Evolutionary conservation across 92 coral and sea anemone species (phyloP).

Genomic region (Muricea muricata): DNA sequence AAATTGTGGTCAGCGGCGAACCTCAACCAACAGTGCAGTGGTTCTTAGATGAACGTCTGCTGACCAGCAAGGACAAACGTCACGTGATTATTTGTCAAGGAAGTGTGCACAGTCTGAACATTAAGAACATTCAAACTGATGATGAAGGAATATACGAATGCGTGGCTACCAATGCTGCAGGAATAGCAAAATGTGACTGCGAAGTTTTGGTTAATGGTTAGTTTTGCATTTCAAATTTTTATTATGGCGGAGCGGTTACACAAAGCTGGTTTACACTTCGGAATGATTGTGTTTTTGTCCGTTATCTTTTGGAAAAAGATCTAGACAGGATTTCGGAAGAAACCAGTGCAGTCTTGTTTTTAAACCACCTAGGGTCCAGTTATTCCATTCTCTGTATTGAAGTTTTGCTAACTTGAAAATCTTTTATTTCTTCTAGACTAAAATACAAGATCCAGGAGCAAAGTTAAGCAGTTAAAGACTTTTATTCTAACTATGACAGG

Average conservation of each 20-base stretch:
- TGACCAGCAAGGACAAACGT: slow-evolving; percentile 61
- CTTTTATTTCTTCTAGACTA: slow-evolving; percentile 4
- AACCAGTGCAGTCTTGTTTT: too few species aligned
- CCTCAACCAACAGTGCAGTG: slow-evolving; percentile 88
- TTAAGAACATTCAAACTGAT: slow-evolving; percentile 63
- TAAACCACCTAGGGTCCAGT: too few species aligned
- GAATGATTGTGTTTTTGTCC: too few species aligned
- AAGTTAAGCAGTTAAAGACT: slow-evolving; percentile 10
- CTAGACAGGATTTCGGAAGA: too few species aligned
- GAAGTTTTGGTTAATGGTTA: slow-evolving; percentile 75
- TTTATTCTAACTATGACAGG: slow-evolving; percentile 16
- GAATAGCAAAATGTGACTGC: slow-evolving; percentile 78
- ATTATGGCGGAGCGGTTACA: not conserved
- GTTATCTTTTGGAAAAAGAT: too few species aligned
- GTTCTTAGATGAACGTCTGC: slow-evolving; percentile 80
- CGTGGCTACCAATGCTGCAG: slow-evolving; percentile 82
- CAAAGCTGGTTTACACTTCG: not conserved
- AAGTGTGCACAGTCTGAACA: slow-evolving; percentile 78
- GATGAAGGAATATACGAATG: slow-evolving; percentile 92
- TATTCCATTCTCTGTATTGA: not conserved
- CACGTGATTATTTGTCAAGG: slow-evolving; percentile 69
- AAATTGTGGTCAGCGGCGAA: slow-evolving; percentile 86
- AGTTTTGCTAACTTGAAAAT: not conserved
- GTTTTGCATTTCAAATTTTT: slow-evolving; percentile 1
- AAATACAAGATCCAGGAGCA: not conserved